Percentiles rank a stretch among this genome's conserved stretches.
phyloP scores from a whole-genome alignment of 37 sponge, comb jelly and placozoan genomes.

The Hexactinellida sp. region DNA sequence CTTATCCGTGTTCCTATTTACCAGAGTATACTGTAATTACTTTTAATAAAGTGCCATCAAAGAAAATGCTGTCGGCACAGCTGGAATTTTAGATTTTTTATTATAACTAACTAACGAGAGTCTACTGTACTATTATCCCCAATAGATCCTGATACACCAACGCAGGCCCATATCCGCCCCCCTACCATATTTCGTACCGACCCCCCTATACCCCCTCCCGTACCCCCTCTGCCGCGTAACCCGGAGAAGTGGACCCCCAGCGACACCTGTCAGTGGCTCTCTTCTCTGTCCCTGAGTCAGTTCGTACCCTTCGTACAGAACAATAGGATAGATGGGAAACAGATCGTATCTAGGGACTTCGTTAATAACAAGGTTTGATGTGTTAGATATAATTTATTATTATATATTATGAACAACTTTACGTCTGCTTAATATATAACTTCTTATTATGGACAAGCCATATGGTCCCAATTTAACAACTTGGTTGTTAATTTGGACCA shows the following conservation, averaged over 20 bases:
- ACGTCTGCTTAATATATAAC: too few species aligned
- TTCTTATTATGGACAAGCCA: too few species aligned
- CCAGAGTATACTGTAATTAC: too few species aligned
- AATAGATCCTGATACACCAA: not conserved
- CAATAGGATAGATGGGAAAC: constrained; percentile 8
- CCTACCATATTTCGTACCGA: not conserved
- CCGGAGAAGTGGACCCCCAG: not conserved
- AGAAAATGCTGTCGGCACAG: too few species aligned
- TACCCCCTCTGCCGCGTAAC: not conserved
- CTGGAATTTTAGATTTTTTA: not conserved
- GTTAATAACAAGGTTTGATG: not conserved
- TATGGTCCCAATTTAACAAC: too few species aligned
- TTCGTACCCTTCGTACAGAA: not conserved
- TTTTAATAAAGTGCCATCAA: too few species aligned
- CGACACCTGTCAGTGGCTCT: not conserved
- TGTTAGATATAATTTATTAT: too few species aligned
- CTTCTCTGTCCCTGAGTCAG: not conserved
- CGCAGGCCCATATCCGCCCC: not conserved
- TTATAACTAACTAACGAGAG: too few species aligned
- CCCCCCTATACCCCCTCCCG: not conserved
- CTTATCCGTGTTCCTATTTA: too few species aligned
- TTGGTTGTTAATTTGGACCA: too few species aligned
- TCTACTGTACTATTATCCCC: too few species aligned
- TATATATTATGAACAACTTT: too few species aligned
- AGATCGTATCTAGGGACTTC: not conserved